Conservation (phyloP, 2,113 vertebrate species). For the Promerops cafer region DNA sequence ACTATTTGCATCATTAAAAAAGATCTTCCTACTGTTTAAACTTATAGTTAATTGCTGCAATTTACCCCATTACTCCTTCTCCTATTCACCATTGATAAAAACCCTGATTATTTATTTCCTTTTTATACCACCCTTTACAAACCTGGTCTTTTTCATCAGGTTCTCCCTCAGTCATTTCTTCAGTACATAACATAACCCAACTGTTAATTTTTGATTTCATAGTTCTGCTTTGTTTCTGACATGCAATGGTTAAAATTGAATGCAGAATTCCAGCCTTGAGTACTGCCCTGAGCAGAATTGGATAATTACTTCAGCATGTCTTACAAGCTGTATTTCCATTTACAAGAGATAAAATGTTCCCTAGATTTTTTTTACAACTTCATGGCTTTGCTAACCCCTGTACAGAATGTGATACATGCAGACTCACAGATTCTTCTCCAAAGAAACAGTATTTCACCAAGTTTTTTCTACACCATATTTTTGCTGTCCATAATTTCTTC, state of each 20-base stretch:
- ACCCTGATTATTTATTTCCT: background rate
- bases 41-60: background rate
- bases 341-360: conserved; percentile 32
- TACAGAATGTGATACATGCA: conserved; percentile 20
- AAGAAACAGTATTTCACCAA: background rate
- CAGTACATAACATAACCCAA: background rate
- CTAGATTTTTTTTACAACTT: conserved; percentile 12
- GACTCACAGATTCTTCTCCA: conserved; percentile 11
- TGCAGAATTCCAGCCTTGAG: background rate
- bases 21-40: background rate
- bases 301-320: background rate
- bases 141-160: background rate
- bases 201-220: background rate
- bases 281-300: background rate
- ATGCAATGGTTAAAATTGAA: background rate
- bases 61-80: background rate
- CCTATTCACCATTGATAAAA: background rate
- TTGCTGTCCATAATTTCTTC: conserved; percentile 35
- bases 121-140: background rate
- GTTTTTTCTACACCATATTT: conserved; percentile 19
- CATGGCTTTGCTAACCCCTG: background rate
- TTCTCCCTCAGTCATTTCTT: background rate
- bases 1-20: background rate
- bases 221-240: background rate
- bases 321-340: conserved; percentile 12